A percentile compares a stretch with the other conserved stretches of the same genome.
Conservation (phyloP, 2,797 vertebrate species). For the Psittacula echo region DNA sequence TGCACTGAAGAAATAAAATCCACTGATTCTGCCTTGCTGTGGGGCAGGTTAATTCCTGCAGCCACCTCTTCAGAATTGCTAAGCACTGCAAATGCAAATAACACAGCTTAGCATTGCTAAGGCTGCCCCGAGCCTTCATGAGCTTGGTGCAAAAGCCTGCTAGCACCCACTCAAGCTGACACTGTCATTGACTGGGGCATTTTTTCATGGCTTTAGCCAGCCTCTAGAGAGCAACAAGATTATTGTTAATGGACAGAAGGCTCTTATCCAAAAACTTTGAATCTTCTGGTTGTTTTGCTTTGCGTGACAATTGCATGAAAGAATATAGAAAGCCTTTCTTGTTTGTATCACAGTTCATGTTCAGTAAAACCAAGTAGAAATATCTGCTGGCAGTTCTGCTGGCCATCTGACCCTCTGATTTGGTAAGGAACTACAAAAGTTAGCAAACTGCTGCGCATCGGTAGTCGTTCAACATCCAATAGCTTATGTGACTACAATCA, state of each 20-base stretch:
- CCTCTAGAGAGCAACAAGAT: neutral
- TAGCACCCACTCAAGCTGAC: neutral
- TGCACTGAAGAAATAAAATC: neutral
- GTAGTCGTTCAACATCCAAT: neutral
- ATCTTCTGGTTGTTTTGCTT: neutral
- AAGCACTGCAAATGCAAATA: neutral
- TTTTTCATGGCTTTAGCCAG: neutral
- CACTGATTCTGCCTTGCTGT: neutral
- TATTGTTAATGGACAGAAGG: neutral
- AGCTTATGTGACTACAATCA: neutral
- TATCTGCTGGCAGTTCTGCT: neutral
- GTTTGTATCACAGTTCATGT: fast-evolving
- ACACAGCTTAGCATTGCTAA: too few relatives aligned
- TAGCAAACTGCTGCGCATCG: fast-evolving
- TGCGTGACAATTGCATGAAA: neutral
- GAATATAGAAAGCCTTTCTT: neutral
- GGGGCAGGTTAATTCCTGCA: slow-evolving; percentile 4
- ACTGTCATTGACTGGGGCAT: fast-evolving
- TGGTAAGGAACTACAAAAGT: neutral
- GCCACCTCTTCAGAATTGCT: neutral
- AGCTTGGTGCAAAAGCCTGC: neutral
- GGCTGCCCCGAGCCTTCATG: fast-evolving
- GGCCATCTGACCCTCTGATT: neutral
- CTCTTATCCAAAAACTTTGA: neutral
- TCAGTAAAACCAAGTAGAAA: neutral